These are phyloP conservation scores for Andrena haemorrhoa DNA, from an alignment of 2,888 invertebrate species.

Conservation along the genomic window DNA sequence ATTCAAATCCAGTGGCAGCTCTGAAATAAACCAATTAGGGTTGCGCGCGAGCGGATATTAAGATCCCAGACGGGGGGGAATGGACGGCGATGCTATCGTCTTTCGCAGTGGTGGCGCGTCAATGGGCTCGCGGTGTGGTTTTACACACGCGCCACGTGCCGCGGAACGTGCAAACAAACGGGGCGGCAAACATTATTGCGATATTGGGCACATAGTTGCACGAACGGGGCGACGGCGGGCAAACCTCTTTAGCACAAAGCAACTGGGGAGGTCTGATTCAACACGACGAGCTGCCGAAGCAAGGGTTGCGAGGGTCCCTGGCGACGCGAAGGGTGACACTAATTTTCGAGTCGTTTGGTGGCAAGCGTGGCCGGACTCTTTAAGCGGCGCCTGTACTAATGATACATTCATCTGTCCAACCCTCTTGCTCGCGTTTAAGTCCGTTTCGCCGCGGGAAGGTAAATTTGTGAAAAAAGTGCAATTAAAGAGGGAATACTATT, in stretches of 20 bases:
- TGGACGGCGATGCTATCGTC: conserved; percentile 27
- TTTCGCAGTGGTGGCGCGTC: conserved; percentile 22
- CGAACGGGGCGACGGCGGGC: conserved; percentile 17
- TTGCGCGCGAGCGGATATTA: conserved; percentile 72
- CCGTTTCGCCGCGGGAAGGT: no score
- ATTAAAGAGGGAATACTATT: no score
- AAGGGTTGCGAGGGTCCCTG: neutral
- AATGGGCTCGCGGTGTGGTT: conserved; percentile 23
- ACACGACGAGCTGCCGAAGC: neutral
- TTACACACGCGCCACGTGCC: conserved; percentile 50
- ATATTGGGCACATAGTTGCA: conserved; percentile 51
- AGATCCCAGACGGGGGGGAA: conserved; percentile 62
- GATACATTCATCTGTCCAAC: no score
- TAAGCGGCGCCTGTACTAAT: neutral
- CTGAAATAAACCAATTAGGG: conserved; percentile 74
- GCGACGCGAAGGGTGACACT: neutral
- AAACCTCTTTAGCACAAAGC: conserved; percentile 60
- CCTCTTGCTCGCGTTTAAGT: neutral
- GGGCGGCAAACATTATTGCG: conserved; percentile 53
- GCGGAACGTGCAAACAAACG: conserved; percentile 30
- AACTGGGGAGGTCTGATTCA: conserved; percentile 47
- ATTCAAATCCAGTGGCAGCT: conserved; percentile 70
- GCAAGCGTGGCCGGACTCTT: neutral
- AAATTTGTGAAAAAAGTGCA: no score
- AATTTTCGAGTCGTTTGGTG: conserved; percentile 9